These are phyloP conservation scores for Acanthurus lineatus DNA, from an alignment of 2,797 vertebrate species.

Conservation along the genomic window DNA sequence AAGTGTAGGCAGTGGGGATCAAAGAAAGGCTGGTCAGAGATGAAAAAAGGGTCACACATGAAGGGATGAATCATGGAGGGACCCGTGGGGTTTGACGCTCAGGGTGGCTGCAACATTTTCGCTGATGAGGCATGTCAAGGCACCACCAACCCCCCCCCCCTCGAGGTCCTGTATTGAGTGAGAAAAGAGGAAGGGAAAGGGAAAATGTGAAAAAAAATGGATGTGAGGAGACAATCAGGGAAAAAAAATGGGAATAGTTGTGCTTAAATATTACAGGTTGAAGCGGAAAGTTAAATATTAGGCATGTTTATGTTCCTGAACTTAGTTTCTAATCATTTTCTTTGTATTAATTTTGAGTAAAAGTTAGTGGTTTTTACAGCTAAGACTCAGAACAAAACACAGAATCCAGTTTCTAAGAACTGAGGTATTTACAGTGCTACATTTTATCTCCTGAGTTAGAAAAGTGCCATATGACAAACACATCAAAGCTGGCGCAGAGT, in stretches of 20 bases:
- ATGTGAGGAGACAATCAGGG: background rate
- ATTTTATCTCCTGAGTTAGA: slow-evolving; percentile 16
- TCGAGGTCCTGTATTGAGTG: background rate
- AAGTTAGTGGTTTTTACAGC: slow-evolving; percentile 13
- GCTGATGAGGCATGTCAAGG: slow-evolving; percentile 39
- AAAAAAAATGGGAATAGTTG: background rate
- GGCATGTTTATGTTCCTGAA: background rate
- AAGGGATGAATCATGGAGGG: slow-evolving; percentile 1
- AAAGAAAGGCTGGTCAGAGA: slow-evolving; percentile 7
- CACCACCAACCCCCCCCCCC: slow-evolving; percentile 9
- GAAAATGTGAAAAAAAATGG: background rate
- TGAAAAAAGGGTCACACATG: slow-evolving; percentile 21
- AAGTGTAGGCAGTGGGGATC: background rate
- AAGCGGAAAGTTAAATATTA: background rate
- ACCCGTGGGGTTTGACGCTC: slow-evolving; percentile 1
- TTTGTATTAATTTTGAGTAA: slow-evolving; percentile 5
- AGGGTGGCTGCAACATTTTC: slow-evolving; percentile 9
- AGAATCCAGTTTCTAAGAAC: slow-evolving; percentile 19
- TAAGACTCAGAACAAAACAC: slow-evolving; percentile 10
- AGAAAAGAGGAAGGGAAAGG: background rate
- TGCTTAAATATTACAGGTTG: background rate
- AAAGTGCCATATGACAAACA: slow-evolving; percentile 13
- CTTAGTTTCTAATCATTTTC: background rate
- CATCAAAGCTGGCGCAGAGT: slow-evolving; percentile 18
- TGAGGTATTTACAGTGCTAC: background rate